phyloP scores from a whole-genome alignment of 2,113 vertebrate species.

The Crotalus horridus region DNA sequence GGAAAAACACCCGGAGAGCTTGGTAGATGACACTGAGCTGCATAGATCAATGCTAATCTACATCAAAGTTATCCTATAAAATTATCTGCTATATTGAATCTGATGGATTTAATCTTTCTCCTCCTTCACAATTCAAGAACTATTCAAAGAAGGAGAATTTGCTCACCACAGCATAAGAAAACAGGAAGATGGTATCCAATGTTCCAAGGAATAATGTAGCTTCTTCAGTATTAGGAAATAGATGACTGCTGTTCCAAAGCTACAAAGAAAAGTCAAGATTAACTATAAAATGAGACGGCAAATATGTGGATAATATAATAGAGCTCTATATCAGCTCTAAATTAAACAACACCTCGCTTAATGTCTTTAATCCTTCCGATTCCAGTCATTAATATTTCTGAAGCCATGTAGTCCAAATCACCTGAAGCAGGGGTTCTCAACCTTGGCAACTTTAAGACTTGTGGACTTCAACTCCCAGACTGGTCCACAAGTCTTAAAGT shows the following conservation, averaged over 20 bases:
- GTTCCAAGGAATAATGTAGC: conserved; percentile 91
- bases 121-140: neutral
- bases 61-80: neutral
- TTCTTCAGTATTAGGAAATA: conserved; percentile 79
- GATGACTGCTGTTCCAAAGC: conserved; percentile 81
- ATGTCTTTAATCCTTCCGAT: neutral
- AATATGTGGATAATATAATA: neutral
- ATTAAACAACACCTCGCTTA: neutral
- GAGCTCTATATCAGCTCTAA: neutral
- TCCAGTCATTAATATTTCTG: neutral
- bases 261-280: conserved; percentile 50
- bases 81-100: neutral
- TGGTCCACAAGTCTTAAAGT: too few relatives aligned
- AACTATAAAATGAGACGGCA: neutral
- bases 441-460: too few relatives aligned
- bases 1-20: neutral
- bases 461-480: too few relatives aligned
- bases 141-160: neutral
- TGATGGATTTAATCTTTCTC: neutral
- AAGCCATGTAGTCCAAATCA: neutral
- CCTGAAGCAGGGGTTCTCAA: neutral
- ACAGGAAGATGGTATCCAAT: conserved; percentile 91
- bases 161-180: conserved; percentile 96
- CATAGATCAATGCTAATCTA: neutral
- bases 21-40: neutral